phyloP scores from a whole-genome alignment of 2,888 invertebrate genomes.

The Tinea pellionella region DNA sequence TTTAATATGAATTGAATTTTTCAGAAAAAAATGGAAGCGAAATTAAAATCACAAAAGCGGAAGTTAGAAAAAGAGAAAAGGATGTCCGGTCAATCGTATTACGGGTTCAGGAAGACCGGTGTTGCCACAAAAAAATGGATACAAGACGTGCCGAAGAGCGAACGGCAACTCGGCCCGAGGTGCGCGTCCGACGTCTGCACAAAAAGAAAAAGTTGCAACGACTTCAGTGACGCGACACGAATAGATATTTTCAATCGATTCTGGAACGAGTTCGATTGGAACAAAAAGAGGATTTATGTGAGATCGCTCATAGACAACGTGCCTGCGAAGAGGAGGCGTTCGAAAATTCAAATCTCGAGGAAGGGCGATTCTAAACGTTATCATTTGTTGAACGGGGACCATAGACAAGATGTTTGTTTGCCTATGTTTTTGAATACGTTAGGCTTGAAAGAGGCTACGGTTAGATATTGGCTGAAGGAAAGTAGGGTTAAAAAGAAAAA shows the following conservation, averaged over 20 bases:
- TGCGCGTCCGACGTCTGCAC: conserved; percentile 33
- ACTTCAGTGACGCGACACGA: conserved; percentile 28
- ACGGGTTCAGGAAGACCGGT: conserved; percentile 31
- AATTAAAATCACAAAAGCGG: conserved; percentile 24
- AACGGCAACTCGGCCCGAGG: conserved; percentile 29
- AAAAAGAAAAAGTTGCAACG: conserved; percentile 29
- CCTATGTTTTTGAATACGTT: conserved; percentile 42
- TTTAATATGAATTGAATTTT: neutral
- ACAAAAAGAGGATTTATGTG: conserved; percentile 33
- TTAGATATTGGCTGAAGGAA: conserved; percentile 35
- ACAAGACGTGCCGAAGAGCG: conserved; percentile 41
- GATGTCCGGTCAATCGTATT: conserved; percentile 45
- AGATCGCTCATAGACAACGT: conserved; percentile 30
- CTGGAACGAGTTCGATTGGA: conserved; percentile 44
- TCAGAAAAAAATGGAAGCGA: neutral
- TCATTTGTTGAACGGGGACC: conserved; percentile 25
- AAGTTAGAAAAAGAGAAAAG: conserved; percentile 37
- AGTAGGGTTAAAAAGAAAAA: conserved; percentile 25
- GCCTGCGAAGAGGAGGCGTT: conserved; percentile 33
- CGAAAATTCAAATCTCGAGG: conserved; percentile 25
- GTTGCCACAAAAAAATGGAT: conserved; percentile 30
- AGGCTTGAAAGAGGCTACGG: conserved; percentile 45
- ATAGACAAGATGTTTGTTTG: conserved; percentile 33
- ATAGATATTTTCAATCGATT: conserved; percentile 33
- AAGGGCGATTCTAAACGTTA: conserved; percentile 41